Evolutionary conservation across 2,888 invertebrate genomes (phyloP), one percentile per base, ranked within the genome.

Genomic region (Himalopsyche anomala): DNA sequence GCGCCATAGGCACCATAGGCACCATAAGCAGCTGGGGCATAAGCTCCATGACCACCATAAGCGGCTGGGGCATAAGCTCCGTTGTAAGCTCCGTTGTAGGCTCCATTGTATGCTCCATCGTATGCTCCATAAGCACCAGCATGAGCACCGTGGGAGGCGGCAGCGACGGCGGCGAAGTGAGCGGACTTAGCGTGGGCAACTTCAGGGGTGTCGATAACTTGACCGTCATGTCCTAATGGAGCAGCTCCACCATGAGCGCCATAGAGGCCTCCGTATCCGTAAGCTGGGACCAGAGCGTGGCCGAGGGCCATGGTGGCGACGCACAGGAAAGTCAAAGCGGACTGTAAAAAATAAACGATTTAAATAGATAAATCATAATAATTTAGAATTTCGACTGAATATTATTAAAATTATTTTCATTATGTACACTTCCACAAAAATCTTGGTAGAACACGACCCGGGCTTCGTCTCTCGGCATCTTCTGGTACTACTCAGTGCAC

Each of bases 171-270:
- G 55, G 85, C 69, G 82, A 85, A 85, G 85, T 95, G 95, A 81
- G 93, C 81, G 80, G 82, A 69, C 55, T 85, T 85, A 55, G 85
- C 85, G 88, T 94, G 94, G 40, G 85, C 85, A 6, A 85, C 85
- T 9, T 82, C 85, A 54, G 85, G 82, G 82, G 85, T 85, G 79
- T 87, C 87, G 15, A 87, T 83, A n/a, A 87, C 94, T 17, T 82
- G 87, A 9, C 87, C 87, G 36, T 87, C 84, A 38, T 87, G 87
- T 51, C 86, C 87, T 36, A 87, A 51, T 40, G 87, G 87, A 9
- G 87, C 86, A 17, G 54, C 82, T 38, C 84, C 84, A 81, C 81
- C 82, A 45, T 62, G 28, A 28, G 38, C 82, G 17, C 38, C 55
- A 45, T 81, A 81, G 40, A 42, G 83, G 42, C 62, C 92, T 45